Evolutionary conservation across 92 coral and sea anemone genomes (phyloP), one percentile per base, ranked within the genome.

Genomic region (Paramuricea clavata): DNA sequence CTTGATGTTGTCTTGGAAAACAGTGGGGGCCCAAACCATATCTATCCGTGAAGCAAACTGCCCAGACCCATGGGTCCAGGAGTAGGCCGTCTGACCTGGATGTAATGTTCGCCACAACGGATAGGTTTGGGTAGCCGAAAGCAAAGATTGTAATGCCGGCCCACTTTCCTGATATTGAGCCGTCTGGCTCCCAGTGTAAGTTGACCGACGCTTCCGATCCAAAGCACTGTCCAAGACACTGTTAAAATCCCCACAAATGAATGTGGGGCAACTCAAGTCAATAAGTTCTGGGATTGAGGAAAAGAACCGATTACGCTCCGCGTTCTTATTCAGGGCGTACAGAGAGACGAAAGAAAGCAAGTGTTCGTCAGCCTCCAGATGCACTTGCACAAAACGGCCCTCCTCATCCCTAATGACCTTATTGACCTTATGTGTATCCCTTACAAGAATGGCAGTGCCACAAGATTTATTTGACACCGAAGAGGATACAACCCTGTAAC

Each of bases 101-200:
- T 90, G 90, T 0, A 78, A 25, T 4, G 61, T 27, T 15, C 94
- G 85, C 95, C 95, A 93, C 0, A 80, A 33, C 67, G 92, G 89
- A 8, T 76, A 39, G 49, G 76, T 56, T 2, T 74, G 50, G 32
- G 89, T 73, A 0, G 26, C 13, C 0, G 30, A 13, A 10, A 89
- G 75, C 10, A 93, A 82, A 10, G 23, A 39, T 0, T 28, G 2
- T 0, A 93, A 62, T 1, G 50, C 62, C 15, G 22, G 17, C 3
- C 3, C 59, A 50, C 59, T 50, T 16, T 50, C 59, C 2, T 7
- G 59, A 4, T 16, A 3, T 2, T 12, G 59, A 2, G 59, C 59
- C 3, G 4, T 7, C 2, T 12, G 19, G 11, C 59, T 16, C 3
- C 17, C 17, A 12, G 3, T 3, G 59, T 12, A 16, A 19, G 19